phyloP scores from a whole-genome alignment of 2,113 vertebrate genomes.

The Serilophus lunatus region DNA sequence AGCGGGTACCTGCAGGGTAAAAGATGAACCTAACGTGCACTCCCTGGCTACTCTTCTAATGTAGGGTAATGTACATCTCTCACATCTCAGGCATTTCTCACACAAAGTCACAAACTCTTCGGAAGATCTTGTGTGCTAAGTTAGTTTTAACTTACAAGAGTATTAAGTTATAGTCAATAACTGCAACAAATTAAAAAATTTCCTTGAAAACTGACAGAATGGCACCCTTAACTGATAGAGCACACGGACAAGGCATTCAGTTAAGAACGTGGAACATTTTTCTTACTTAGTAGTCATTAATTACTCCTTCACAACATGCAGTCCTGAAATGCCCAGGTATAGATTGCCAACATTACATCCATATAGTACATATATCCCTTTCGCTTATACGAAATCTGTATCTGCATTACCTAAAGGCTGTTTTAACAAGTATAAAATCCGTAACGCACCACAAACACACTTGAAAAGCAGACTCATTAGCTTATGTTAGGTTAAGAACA shows the following conservation, averaged over 20 bases:
- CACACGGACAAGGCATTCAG: neutral
- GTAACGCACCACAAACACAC: neutral
- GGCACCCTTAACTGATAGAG: neutral
- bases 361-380: neutral
- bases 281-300: neutral
- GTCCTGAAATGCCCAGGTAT: neutral
- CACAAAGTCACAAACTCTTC: neutral
- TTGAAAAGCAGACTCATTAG: neutral
- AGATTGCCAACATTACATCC: neutral
- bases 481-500: neutral
- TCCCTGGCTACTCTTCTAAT: neutral
- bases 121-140: neutral
- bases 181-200: neutral
- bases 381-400: neutral
- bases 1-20: neutral
- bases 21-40: accelerated
- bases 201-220: neutral
- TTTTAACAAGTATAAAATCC: neutral
- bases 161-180: neutral
- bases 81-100: neutral
- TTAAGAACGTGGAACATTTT: neutral
- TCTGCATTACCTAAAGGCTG: neutral
- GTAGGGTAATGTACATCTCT: neutral
- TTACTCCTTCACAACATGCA: neutral
- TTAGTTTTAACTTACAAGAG: neutral